These are phyloP conservation scores for Steromphala cineraria DNA, from an alignment of 2,888 invertebrate genomes.

Conservation along the genomic window DNA sequence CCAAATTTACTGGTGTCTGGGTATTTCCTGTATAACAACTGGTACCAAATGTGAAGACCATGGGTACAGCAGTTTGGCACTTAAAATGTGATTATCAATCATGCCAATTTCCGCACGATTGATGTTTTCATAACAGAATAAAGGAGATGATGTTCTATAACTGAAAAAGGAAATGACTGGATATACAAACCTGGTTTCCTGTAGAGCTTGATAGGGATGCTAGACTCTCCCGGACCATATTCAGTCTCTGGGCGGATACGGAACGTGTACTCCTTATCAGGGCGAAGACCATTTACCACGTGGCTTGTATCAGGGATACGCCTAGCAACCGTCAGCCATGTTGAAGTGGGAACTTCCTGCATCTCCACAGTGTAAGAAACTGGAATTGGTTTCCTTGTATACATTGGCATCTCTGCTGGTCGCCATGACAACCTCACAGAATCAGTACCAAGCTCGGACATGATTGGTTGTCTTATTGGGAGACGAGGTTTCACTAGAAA, in stretches of 20 bases:
- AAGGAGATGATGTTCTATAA: too few relatives aligned
- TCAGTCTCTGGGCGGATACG: slow-evolving; percentile 96
- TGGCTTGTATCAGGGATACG: slow-evolving; percentile 64
- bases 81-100: too few relatives aligned
- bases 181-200: slow-evolving; percentile 53
- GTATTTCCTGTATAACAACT: too few relatives aligned
- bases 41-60: too few relatives aligned
- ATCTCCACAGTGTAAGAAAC: slow-evolving; percentile 63
- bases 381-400: slow-evolving; percentile 51
- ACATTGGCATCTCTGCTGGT: slow-evolving; percentile 61
- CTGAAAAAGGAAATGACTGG: too few relatives aligned
- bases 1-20: too few relatives aligned
- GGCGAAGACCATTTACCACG: slow-evolving; percentile 56
- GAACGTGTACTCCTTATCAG: slow-evolving; percentile 91
- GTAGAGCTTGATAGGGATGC: slow-evolving; percentile 79
- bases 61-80: too few relatives aligned
- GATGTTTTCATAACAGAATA: too few relatives aligned
- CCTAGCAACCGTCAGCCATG: slow-evolving; percentile 79
- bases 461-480: slow-evolving; percentile 49
- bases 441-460: slow-evolving; percentile 54
- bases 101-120: too few relatives aligned
- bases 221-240: slow-evolving; percentile 96
- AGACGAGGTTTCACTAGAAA: slow-evolving; percentile 59
- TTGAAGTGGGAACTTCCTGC: slow-evolving; percentile 54
- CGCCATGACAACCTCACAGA: slow-evolving; percentile 64